These are phyloP conservation scores for Balanococcus diminutus DNA, from an alignment of 2,888 invertebrate genomes.

Conservation along the genomic window DNA sequence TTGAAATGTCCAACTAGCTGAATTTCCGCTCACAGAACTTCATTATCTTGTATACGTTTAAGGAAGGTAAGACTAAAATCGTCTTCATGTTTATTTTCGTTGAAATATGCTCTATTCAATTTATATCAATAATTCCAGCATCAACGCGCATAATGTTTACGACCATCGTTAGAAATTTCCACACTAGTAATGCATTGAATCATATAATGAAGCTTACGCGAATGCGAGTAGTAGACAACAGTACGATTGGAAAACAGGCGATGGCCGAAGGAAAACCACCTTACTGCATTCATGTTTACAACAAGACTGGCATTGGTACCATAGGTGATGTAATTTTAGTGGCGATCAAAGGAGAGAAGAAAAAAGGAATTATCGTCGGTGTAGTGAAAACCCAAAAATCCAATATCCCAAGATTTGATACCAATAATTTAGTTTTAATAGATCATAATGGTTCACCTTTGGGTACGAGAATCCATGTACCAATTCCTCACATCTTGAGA, in stretches of 20 bases:
- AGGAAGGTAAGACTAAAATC: neutral
- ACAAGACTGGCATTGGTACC: slow-evolving; percentile 71
- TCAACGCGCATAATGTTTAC: slow-evolving; percentile 5
- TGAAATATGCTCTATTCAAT: too few relatives aligned
- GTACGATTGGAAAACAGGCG: slow-evolving; percentile 90
- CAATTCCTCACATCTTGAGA: slow-evolving; percentile 87
- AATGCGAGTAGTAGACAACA: slow-evolving; percentile 95
- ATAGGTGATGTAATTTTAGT: slow-evolving; percentile 87
- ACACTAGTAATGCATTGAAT: slow-evolving; percentile 67
- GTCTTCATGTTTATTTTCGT: too few relatives aligned
- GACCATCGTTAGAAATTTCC: slow-evolving; percentile 61
- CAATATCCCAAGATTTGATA: slow-evolving; percentile 88
- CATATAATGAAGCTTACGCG: slow-evolving; percentile 78
- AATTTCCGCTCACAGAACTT: neutral
- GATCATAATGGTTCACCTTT: slow-evolving; percentile 94
- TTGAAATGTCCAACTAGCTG: neutral
- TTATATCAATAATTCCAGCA: too few relatives aligned
- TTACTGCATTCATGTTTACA: slow-evolving; percentile 91
- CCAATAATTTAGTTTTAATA: slow-evolving; percentile 93
- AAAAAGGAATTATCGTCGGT: slow-evolving; percentile 89
- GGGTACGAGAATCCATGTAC: slow-evolving; percentile 93
- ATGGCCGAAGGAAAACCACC: slow-evolving; percentile 95
- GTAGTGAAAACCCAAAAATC: slow-evolving; percentile 80
- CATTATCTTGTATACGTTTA: neutral
- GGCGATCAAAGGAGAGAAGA: slow-evolving; percentile 94